Conservation (phyloP, 2,113 vertebrate genomes). For the Podarcis muralis region DNA sequence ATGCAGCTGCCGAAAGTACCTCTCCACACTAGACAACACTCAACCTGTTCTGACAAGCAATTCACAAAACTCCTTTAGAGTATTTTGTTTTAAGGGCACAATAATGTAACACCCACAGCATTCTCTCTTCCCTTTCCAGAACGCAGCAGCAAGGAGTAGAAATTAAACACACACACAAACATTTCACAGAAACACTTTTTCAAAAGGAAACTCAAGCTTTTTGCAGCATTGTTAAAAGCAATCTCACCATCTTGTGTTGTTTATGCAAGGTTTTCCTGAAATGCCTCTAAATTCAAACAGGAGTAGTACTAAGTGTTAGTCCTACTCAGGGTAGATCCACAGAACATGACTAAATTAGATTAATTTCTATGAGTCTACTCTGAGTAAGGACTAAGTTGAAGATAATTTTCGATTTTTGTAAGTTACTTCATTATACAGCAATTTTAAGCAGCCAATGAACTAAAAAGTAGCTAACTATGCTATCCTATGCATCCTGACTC, state of each 20-base stretch:
- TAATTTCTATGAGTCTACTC: too few species aligned
- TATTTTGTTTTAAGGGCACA: slow-evolving; percentile 53
- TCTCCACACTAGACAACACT: slow-evolving; percentile 68
- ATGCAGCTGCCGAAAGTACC: slow-evolving; percentile 83
- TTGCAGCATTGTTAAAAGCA: slow-evolving; percentile 35
- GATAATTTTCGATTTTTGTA: not conserved
- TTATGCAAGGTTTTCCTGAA: not conserved
- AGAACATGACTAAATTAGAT: too few species aligned
- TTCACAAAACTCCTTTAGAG: slow-evolving; percentile 49
- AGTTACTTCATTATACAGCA: not conserved
- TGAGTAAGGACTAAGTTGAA: too few species aligned
- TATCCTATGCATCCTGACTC: not conserved
- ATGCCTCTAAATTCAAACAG: not conserved
- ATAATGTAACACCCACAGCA: slow-evolving; percentile 12
- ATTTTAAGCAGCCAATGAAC: too few species aligned
- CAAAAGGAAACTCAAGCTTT: slow-evolving; percentile 41
- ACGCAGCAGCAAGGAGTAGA: slow-evolving; percentile 46
- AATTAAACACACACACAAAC: slow-evolving; percentile 56
- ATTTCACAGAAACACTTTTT: slow-evolving; percentile 35
- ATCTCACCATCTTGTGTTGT: fast-evolving
- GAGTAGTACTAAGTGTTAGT: too few species aligned
- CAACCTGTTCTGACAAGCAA: slow-evolving; percentile 39
- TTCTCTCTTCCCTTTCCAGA: slow-evolving; percentile 50
- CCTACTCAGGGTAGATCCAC: too few species aligned
- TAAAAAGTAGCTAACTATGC: not conserved